Conservation (phyloP, 2,113 vertebrate genomes). For the Oophaga pumilio region DNA sequence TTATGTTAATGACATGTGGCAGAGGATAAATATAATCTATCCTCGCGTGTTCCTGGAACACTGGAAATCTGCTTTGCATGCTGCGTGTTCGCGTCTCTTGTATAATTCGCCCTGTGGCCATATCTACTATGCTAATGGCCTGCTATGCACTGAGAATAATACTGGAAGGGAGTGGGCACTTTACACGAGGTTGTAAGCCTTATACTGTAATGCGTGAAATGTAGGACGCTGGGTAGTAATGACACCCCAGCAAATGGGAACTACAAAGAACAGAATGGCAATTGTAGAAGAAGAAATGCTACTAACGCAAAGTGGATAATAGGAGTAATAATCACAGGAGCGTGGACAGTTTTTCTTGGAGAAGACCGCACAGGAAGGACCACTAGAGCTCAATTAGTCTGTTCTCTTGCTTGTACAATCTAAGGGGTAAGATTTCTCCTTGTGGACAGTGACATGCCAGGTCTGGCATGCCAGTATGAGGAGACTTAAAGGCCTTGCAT, state of each 20-base stretch:
- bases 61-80: background rate
- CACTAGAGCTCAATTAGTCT: background rate
- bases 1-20: slow-evolving; percentile 28
- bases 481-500: too few species aligned
- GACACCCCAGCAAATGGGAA: background rate
- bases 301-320: background rate
- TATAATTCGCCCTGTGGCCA: slow-evolving; percentile 40
- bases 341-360: background rate
- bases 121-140: slow-evolving; percentile 41
- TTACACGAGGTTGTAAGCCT: background rate
- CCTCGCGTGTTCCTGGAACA: slow-evolving; percentile 3
- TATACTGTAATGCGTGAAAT: background rate
- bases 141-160: background rate
- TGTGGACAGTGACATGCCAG: too few species aligned
- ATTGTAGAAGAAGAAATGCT: background rate
- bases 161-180: background rate
- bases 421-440: too few species aligned
- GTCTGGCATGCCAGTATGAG: too few species aligned
- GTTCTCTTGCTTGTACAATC: too few species aligned
- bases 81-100: slow-evolving; percentile 9
- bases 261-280: background rate
- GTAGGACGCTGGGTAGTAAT: background rate
- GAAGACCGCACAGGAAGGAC: background rate
- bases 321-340: background rate
- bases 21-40: slow-evolving; percentile 5